These are phyloP conservation scores for Catharus minimus DNA, from an alignment of 2,113 vertebrate genomes.

Conservation along the genomic window DNA sequence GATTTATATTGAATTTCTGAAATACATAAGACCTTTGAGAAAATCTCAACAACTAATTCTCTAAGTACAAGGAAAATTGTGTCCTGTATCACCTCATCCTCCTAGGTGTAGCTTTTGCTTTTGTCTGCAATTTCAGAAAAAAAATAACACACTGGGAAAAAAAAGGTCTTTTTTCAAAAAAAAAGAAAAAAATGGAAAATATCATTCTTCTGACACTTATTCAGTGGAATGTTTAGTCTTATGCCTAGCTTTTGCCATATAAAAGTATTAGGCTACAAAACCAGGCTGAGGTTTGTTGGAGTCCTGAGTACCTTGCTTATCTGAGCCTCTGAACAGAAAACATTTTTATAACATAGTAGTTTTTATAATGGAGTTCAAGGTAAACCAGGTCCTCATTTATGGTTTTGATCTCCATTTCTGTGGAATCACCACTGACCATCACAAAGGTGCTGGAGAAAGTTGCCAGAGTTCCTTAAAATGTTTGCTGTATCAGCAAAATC, in stretches of 20 bases:
- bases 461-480: neutral
- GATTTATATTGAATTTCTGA: neutral
- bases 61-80: neutral
- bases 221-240: neutral
- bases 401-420: neutral
- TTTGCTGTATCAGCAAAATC: neutral
- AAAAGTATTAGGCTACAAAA: neutral
- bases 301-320: neutral
- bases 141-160: neutral
- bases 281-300: neutral
- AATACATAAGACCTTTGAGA: neutral
- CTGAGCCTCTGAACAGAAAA: neutral
- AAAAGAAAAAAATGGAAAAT: neutral
- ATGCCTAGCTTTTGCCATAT: neutral
- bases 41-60: neutral
- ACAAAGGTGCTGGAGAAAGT: neutral
- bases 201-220: neutral
- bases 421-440: neutral
- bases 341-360: neutral
- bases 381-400: neutral
- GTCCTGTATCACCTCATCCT: neutral
- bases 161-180: neutral
- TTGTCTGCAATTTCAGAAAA: neutral
- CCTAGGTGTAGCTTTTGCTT: neutral
- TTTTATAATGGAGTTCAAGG: neutral